These are phyloP conservation scores for Heliconius ethilla DNA, from an alignment of 2,888 invertebrate genomes.

Conservation along the genomic window DNA sequence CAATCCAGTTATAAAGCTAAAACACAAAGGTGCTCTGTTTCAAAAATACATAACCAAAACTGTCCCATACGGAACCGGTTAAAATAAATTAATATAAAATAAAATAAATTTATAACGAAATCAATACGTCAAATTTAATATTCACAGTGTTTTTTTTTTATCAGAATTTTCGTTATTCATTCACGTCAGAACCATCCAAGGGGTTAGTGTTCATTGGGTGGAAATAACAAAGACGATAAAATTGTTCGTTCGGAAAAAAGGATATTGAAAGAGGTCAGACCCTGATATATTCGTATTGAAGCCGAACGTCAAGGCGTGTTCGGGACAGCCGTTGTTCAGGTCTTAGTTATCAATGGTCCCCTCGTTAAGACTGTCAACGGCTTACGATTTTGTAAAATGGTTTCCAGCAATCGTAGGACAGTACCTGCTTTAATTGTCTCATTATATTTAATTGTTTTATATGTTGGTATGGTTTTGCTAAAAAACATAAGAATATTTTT, in stretches of 20 bases:
- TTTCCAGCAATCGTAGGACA: neutral
- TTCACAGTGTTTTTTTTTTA: conserved; percentile 22
- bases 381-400: conserved; percentile 22
- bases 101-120: neutral
- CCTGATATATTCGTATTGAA: conserved; percentile 74
- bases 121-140: conserved; percentile 27
- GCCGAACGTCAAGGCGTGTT: conserved; percentile 71
- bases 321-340: conserved; percentile 68
- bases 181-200: conserved; percentile 72
- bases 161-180: conserved; percentile 61
- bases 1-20: neutral
- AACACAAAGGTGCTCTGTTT: neutral
- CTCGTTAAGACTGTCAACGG: conserved; percentile 50
- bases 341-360: conserved; percentile 57
- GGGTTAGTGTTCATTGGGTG: conserved; percentile 78
- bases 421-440: conserved; percentile 2
- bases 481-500: too few relatives aligned
- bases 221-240: conserved; percentile 81
- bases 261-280: conserved; percentile 80
- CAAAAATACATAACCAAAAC: neutral
- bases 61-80: neutral
- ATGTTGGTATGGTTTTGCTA: neutral
- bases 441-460: neutral
- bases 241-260: conserved; percentile 78
- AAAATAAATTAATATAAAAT: neutral